Conservation (phyloP, 2,888 invertebrate species). For the Chalcis sispes region DNA sequence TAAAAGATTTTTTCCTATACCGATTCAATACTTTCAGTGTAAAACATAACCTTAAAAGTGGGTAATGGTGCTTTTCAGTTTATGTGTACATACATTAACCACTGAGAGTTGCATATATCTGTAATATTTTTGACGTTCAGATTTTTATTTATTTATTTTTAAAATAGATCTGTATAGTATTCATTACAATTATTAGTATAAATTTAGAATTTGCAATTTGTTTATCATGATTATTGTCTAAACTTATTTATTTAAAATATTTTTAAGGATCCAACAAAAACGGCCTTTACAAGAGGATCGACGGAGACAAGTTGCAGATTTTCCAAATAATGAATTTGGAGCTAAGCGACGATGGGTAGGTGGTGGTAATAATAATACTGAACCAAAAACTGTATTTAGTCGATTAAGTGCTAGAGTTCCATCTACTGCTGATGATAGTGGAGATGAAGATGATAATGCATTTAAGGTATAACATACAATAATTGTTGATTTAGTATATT, state of each 20-base stretch:
- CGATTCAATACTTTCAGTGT: not conserved
- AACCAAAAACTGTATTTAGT: conserved; percentile 75
- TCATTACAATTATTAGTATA: not conserved
- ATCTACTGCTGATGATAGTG: conserved; percentile 73
- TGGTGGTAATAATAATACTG: conserved; percentile 61
- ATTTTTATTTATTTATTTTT: too few species aligned
- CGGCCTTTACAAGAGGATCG: conserved; percentile 72
- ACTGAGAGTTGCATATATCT: too few species aligned
- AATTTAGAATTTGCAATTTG: conserved; percentile 12
- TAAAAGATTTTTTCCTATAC: not conserved
- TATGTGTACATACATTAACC: too few species aligned
- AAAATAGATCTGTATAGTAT: too few species aligned
- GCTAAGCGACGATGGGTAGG: conserved; percentile 71
- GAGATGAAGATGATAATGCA: conserved; percentile 71
- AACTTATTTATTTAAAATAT: too few species aligned
- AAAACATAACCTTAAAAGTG: conserved; percentile 59
- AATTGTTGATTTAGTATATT: not conserved
- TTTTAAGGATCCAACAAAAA: conserved; percentile 69
- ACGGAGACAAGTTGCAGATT: conserved; percentile 68
- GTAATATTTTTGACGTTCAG: too few species aligned
- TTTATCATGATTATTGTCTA: not conserved
- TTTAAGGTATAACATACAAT: conserved; percentile 63
- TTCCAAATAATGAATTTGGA: conserved; percentile 68
- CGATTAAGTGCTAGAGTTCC: conserved; percentile 73
- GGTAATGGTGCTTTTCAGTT: too few species aligned